Conservation (phyloP, 35 echinoderm and acorn worm genomes). For the Hemicentrotus pulcherrimus region DNA sequence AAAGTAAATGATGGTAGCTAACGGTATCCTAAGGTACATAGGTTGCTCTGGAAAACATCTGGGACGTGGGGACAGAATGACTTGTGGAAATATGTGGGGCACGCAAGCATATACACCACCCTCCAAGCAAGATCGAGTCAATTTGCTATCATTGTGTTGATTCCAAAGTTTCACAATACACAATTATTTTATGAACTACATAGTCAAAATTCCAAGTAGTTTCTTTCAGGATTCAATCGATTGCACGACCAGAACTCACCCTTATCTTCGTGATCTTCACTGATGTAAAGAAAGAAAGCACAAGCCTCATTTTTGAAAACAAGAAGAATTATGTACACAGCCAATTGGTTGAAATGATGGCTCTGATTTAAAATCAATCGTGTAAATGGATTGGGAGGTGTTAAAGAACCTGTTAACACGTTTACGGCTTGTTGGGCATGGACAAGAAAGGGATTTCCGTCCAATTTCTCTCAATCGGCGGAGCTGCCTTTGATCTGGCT, state of each 20-base stretch:
- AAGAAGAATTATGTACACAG: not conserved
- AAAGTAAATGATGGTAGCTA: not conserved
- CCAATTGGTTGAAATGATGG: not conserved
- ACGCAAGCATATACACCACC: too few species aligned
- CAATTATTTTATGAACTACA: too few species aligned
- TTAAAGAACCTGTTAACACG: conserved; percentile 47
- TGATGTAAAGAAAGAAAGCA: not conserved
- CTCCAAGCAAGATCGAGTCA: too few species aligned
- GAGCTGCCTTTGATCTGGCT: conserved; percentile 7
- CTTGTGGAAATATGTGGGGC: not conserved
- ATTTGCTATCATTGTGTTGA: too few species aligned
- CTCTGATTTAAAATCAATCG: conserved; percentile 12
- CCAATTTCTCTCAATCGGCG: conserved; percentile 16
- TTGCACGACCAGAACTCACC: not conserved
- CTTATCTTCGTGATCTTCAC: not conserved
- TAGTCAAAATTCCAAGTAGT: too few species aligned
- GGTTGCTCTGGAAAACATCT: not conserved
- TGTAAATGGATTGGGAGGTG: conserved; percentile 19
- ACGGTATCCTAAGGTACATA: not conserved
- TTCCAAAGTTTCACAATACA: too few species aligned
- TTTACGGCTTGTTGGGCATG: conserved; percentile 40
- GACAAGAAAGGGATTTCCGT: conserved; percentile 26
- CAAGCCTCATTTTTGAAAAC: not conserved
- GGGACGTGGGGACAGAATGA: not conserved
- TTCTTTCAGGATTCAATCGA: not conserved